Percentiles rank a stretch among this genome's conserved stretches.
Evolutionary conservation across 2,888 invertebrate species (phyloP).

Genomic region (Caenorhabditis sinica): DNA sequence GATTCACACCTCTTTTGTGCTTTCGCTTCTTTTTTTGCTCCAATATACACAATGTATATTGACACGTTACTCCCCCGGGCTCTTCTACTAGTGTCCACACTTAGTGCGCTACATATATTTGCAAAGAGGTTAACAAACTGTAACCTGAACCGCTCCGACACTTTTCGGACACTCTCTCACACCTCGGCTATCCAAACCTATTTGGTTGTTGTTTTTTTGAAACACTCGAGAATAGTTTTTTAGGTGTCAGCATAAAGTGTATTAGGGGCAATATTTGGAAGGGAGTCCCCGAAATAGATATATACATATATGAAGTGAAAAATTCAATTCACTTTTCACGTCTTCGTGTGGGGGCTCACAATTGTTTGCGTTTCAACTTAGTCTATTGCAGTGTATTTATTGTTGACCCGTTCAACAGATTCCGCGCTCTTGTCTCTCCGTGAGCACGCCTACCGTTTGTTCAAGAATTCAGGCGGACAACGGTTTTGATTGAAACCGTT

Average conservation of each 20-base stretch:
- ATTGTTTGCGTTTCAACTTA: slow-evolving; percentile 65
- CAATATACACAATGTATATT: slow-evolving; percentile 34
- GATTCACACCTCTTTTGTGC: slow-evolving; percentile 39
- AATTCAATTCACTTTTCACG: slow-evolving; percentile 56
- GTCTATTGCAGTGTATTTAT: slow-evolving; percentile 58
- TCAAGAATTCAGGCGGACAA: slow-evolving; percentile 52
- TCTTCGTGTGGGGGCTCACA: slow-evolving; percentile 48
- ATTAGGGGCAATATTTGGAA: slow-evolving; percentile 20
- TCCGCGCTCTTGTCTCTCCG: slow-evolving; percentile 37
- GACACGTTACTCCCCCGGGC: slow-evolving; percentile 45
- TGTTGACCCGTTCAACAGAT: slow-evolving; percentile 57
- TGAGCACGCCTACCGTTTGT: slow-evolving; percentile 65
- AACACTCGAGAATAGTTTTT: slow-evolving; percentile 56
- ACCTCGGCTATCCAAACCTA: slow-evolving; percentile 25
- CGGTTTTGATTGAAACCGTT: slow-evolving; percentile 44
- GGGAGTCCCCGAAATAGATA: slow-evolving; percentile 41
- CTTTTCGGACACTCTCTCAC: slow-evolving; percentile 43
- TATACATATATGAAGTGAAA: slow-evolving; percentile 4
- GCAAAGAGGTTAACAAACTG: slow-evolving; percentile 62
- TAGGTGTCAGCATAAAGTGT: slow-evolving; percentile 34
- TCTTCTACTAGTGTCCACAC: slow-evolving; percentile 56
- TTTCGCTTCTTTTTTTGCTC: slow-evolving; percentile 18
- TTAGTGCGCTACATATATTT: slow-evolving; percentile 52
- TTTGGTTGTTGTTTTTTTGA: slow-evolving; percentile 38
- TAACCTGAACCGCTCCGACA: slow-evolving; percentile 58